phyloP scores from a whole-genome alignment of 2,113 vertebrate genomes.

The Pachycephala philippinensis region DNA sequence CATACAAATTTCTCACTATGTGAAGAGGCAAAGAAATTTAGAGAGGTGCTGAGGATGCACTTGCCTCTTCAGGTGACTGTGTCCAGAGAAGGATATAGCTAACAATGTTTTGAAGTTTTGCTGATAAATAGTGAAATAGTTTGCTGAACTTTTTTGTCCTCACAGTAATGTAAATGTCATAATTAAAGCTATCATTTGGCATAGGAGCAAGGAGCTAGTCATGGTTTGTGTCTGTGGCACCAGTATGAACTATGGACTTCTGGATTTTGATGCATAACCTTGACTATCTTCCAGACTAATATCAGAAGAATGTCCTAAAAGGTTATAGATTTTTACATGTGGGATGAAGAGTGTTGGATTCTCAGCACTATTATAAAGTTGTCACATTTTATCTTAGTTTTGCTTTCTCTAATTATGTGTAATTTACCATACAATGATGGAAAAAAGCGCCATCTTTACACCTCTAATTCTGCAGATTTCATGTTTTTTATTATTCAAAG shows the following conservation, averaged over 20 bases:
- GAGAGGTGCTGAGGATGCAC: background rate
- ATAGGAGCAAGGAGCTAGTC: background rate
- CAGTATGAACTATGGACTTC: background rate
- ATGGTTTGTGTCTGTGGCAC: background rate
- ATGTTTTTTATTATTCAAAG: background rate
- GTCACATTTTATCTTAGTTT: background rate
- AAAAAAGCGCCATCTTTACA: background rate
- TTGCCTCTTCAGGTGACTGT: background rate
- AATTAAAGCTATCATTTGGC: background rate
- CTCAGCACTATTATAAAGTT: background rate
- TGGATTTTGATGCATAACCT: slow-evolving; percentile 18
- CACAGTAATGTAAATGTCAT: background rate
- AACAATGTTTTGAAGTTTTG: background rate
- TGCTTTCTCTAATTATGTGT: background rate
- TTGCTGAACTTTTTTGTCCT: background rate
- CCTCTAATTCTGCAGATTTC: background rate
- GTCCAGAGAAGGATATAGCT: background rate
- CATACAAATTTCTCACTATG: background rate
- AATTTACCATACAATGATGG: background rate
- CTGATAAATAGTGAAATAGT: background rate
- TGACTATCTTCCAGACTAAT: slow-evolving; percentile 27
- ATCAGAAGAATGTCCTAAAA: background rate
- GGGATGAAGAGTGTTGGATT: background rate
- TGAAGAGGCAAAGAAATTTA: background rate
- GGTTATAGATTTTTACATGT: background rate